These are phyloP conservation scores for Phytoseiulus persimilis DNA, from an alignment of 2,888 invertebrate species.

Conservation along the genomic window DNA sequence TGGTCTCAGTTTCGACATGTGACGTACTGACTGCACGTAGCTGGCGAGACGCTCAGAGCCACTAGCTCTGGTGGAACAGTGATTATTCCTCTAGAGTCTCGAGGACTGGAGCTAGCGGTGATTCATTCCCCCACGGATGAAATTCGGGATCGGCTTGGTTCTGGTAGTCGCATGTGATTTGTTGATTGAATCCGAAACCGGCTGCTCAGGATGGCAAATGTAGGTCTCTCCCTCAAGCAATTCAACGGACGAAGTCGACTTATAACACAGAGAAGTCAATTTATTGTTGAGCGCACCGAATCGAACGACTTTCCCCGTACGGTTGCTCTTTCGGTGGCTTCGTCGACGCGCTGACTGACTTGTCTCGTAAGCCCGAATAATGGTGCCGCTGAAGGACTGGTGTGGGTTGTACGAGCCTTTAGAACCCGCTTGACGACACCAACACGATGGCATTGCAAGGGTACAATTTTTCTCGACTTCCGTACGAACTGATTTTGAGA, in stretches of 20 bases:
- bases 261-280: not conserved
- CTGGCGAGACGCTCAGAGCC: not conserved
- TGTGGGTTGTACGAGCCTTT: not conserved
- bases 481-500: too few relatives aligned
- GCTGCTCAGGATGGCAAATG: too few relatives aligned
- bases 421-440: not conserved
- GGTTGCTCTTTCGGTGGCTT: not conserved
- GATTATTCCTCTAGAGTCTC: too few relatives aligned
- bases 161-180: too few relatives aligned
- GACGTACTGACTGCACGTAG: not conserved
- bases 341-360: not conserved
- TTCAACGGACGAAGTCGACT: not conserved
- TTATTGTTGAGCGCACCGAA: not conserved
- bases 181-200: too few relatives aligned
- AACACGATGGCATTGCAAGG: not conserved
- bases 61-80: too few relatives aligned
- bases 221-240: not conserved
- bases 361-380: not conserved
- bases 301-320: not conserved
- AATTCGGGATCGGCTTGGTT: too few relatives aligned
- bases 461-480: not conserved
- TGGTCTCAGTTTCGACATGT: not conserved
- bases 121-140: too few relatives aligned
- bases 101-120: too few relatives aligned
- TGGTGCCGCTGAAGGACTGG: not conserved